Conservation (phyloP, 2,113 vertebrate species). For the Vicugna pacos region DNA sequence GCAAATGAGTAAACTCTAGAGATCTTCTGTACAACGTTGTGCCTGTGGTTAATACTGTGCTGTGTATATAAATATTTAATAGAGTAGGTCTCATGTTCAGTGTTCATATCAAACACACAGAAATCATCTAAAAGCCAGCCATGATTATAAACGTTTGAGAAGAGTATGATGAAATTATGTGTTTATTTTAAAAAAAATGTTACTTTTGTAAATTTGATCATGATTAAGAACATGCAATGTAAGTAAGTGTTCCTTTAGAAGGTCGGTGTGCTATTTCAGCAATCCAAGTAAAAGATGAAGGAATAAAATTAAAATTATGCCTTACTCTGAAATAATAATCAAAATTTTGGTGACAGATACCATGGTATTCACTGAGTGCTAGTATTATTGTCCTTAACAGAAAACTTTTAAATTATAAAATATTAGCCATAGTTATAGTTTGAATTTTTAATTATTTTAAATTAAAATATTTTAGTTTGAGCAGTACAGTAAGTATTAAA, state of each 20-base stretch:
- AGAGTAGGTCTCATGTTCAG: not conserved
- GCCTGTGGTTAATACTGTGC: not conserved
- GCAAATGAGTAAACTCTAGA: not conserved
- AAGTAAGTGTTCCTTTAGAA: not conserved
- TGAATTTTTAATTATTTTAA: no score
- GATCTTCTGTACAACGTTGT: not conserved
- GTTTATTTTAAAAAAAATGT: not conserved
- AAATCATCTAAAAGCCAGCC: not conserved
- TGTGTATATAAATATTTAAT: not conserved
- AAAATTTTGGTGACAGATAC: not conserved
- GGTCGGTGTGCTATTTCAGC: not conserved
- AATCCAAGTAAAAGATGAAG: not conserved
- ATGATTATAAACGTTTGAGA: not conserved
- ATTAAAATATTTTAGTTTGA: not conserved
- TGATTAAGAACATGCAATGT: not conserved
- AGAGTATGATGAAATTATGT: not conserved
- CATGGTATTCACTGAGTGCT: not conserved
- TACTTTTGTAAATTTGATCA: not conserved
- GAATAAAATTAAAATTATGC: not conserved
- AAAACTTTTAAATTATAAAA: not conserved
- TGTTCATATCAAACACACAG: not conserved
- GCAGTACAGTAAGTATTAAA: not conserved
- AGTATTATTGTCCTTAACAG: not conserved
- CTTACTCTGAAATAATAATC: not conserved
- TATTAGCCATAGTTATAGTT: not conserved